Conservation (phyloP, 2,888 invertebrate species). For the Cremastinae sp. region DNA sequence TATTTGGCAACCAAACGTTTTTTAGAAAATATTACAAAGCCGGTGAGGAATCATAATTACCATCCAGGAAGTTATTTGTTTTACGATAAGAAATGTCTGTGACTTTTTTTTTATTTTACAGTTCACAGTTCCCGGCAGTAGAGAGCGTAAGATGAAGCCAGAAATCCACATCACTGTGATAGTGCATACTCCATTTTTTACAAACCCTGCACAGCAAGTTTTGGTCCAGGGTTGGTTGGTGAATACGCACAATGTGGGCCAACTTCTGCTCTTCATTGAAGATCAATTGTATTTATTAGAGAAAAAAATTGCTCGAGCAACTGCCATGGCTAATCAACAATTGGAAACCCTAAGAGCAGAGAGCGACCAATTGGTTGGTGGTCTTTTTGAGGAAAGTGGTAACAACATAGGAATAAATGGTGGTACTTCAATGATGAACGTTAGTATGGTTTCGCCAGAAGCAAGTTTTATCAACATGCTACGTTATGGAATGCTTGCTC, state of each 20-base stretch:
- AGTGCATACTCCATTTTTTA: slow-evolving; percentile 88
- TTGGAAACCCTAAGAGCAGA: slow-evolving; percentile 81
- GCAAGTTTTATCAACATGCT: slow-evolving; percentile 89
- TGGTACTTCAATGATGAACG: slow-evolving; percentile 78
- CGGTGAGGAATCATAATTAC: slow-evolving; percentile 80
- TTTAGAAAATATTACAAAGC: slow-evolving; percentile 82
- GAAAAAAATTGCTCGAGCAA: slow-evolving; percentile 83
- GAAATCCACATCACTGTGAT: slow-evolving; percentile 88
- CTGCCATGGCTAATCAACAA: slow-evolving; percentile 82
- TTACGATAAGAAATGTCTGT: too few relatives aligned
- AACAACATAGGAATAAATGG: slow-evolving; percentile 77
- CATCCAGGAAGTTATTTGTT: too few relatives aligned
- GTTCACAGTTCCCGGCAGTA: slow-evolving; percentile 87
- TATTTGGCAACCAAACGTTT: slow-evolving; percentile 82
- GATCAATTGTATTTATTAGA: slow-evolving; percentile 83
- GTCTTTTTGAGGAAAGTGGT: slow-evolving; percentile 81
- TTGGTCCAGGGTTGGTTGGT: slow-evolving; percentile 86
- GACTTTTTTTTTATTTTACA: too few relatives aligned
- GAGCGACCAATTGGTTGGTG: slow-evolving; percentile 82
- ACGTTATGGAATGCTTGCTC: slow-evolving; percentile 87
- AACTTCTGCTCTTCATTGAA: slow-evolving; percentile 83
- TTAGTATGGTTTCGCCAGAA: slow-evolving; percentile 85
- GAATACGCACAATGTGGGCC: slow-evolving; percentile 82
- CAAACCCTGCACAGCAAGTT: slow-evolving; percentile 87
- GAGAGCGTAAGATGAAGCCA: slow-evolving; percentile 83